These are phyloP conservation scores for Mus spretus DNA, from an alignment of 2,797 vertebrate species.

Conservation along the genomic window DNA sequence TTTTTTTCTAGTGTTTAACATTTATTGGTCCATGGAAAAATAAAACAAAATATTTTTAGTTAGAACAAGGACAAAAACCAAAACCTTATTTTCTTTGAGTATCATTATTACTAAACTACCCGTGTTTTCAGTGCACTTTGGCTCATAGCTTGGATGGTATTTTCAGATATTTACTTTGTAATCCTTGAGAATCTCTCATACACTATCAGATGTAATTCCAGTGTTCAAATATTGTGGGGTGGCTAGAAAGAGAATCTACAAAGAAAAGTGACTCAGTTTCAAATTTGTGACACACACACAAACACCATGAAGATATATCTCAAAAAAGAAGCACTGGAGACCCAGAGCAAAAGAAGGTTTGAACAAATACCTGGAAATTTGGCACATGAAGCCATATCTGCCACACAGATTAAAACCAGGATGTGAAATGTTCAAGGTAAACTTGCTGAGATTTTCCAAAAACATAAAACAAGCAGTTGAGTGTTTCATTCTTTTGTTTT, in stretches of 20 bases:
- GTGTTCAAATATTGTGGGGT: conserved; percentile 63
- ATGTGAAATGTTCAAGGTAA: not conserved
- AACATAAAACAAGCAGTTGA: not conserved
- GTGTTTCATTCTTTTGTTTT: not conserved
- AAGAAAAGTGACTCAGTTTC: conserved; percentile 50
- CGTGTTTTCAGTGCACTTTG: not conserved
- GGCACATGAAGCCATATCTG: not conserved
- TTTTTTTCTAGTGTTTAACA: conserved; percentile 7
- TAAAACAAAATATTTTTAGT: not conserved
- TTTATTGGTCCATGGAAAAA: not conserved
- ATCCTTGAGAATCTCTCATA: not conserved
- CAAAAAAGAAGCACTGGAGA: not conserved
- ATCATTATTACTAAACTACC: not conserved
- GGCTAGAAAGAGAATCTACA: conserved; percentile 21
- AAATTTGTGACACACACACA: not conserved
- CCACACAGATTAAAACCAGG: not conserved
- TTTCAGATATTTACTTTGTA: not conserved
- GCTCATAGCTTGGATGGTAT: not conserved
- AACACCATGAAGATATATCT: no score
- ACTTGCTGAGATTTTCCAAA: not conserved
- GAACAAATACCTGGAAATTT: not conserved
- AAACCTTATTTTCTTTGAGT: not conserved
- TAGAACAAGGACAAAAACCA: not conserved
- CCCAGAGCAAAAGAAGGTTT: not conserved
- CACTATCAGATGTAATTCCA: conserved; percentile 45